Percentiles rank a stretch among this genome's conserved stretches.
Evolutionary conservation across 1,140 invertebrate genomes (phyloP).

Genomic region (Lordiphosa mommai): DNA sequence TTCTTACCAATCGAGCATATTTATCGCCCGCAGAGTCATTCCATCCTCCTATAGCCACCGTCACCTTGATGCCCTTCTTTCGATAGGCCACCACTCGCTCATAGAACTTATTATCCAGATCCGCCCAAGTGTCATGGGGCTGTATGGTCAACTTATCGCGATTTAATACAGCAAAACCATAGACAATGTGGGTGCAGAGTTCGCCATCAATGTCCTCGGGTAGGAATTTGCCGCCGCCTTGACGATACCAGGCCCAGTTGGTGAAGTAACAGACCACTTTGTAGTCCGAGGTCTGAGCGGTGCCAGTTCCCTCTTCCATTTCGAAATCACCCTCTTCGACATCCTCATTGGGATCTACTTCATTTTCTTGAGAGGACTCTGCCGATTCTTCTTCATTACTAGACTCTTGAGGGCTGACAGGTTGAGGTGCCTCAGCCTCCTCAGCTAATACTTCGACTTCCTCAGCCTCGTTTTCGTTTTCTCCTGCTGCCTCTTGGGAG

Average conservation of each 20-base stretch:
- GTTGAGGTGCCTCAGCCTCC: conserved; percentile 6
- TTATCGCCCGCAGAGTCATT: conserved; percentile 93
- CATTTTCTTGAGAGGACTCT: conserved; percentile 38
- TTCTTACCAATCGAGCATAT: conserved; percentile 91
- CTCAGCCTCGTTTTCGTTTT: conserved; percentile 7
- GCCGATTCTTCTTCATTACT: background rate
- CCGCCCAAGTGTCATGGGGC: conserved; percentile 93
- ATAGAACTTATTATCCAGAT: conserved; percentile 93
- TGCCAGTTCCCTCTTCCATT: conserved; percentile 11
- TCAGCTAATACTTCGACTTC: conserved; percentile 8
- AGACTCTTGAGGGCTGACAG: conserved; percentile 11
- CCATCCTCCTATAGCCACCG: conserved; percentile 92
- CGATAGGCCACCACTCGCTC: conserved; percentile 88
- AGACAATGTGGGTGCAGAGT: conserved; percentile 94
- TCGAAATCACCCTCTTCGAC: conserved; percentile 44
- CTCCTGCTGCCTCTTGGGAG: conserved; percentile 2
- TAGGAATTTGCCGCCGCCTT: conserved; percentile 88
- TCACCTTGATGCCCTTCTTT: conserved; percentile 88
- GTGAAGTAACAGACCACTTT: conserved; percentile 95
- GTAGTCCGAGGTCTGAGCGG: conserved; percentile 76
- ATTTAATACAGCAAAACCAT: conserved; percentile 94
- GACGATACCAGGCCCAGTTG: conserved; percentile 95
- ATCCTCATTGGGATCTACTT: conserved; percentile 46
- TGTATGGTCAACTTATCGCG: conserved; percentile 88
- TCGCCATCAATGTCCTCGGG: conserved; percentile 91